Evolutionary conservation across 2,888 invertebrate genomes (phyloP), one percentile per base, ranked within the genome.

Genomic region (Volucella bombylans): DNA sequence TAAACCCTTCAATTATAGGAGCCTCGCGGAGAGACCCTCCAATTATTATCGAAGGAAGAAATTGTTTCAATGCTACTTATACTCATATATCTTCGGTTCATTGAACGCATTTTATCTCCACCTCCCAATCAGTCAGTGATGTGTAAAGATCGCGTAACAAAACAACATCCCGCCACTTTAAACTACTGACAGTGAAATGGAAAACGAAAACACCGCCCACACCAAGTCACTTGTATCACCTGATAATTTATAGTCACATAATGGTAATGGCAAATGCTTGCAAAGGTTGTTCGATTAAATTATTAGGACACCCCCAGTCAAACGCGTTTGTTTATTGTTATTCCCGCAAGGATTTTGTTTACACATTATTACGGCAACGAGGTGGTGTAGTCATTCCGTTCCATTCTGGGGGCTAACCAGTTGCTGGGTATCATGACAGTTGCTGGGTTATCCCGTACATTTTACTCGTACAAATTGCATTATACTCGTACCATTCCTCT

Each of bases 241-340:
- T 71, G 76, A 52, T 82, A 59, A 71, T 71, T 76, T 65, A 65
- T 41, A 18, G 49, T 31, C 69, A 52, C 64, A 52, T 69, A 65
- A 71, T 82, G 47, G 41, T 54, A 71, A 72, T 77, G 62, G 47
- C 15, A 54, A 71, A 72, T 77, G 62, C 59, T 67, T 80, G 55
- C 18, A 18, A 38, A 52, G 65, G 69, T 71, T 76, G 64, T 69
- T 65, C 67, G 52, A 79, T 80, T 73, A 67, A 67, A 47, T 49
- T 72, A 65, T 61, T 39, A 52, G 15, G 38, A n/a, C 12, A 11
- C 10, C 38, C 38, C 12, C 31, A 23, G 39, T n/a, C 39, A 8
- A 43, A 14, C 12, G 12, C 15, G 43, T 31, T 67, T 67, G 59
- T 79, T 31, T 72, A 54, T 65, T 65, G 43, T 79, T 39, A 59